Evolutionary conservation across 2,113 vertebrate genomes (phyloP).

Genomic region (Gymnarchus niloticus): DNA sequence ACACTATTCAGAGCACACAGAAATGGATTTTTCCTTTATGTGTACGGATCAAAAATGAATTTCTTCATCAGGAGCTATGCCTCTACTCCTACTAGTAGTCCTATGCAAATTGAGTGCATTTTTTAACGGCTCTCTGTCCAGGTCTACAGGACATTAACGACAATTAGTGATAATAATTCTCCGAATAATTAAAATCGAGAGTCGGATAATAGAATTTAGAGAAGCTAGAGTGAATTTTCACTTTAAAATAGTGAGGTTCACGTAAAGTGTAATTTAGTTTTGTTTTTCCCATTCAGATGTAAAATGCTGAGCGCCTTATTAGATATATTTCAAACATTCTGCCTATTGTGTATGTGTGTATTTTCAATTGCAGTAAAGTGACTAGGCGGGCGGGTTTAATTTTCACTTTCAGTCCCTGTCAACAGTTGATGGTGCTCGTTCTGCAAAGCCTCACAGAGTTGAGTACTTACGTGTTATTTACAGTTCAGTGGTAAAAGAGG

Average conservation of each 20-base stretch:
- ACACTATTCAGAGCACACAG: not conserved
- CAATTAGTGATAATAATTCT: not conserved
- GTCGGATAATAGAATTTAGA: not conserved
- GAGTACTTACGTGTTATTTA: not conserved
- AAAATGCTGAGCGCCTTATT: not conserved
- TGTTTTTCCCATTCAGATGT: not conserved
- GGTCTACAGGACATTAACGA: no score
- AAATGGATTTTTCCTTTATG: not conserved
- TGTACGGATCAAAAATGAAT: not conserved
- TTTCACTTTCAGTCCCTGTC: conserved; percentile 18
- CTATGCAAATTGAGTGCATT: not conserved
- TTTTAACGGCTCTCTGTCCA: not conserved
- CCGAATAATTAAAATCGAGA: not conserved
- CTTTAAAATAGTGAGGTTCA: not conserved
- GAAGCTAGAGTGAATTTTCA: not conserved
- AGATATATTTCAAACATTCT: not conserved
- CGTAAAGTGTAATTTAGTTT: not conserved
- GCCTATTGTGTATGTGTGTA: not conserved
- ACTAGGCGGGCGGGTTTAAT: not conserved
- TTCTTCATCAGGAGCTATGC: not conserved
- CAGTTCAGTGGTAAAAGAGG: conserved; percentile 12
- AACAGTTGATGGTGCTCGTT: not conserved
- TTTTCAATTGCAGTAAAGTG: not conserved
- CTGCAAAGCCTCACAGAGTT: not conserved
- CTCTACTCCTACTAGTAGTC: not conserved